A percentile compares a stretch with the other conserved stretches of the same genome.
Evolutionary conservation across 92 coral and sea anemone species (phyloP).

Genomic region (Porites cylindrica): DNA sequence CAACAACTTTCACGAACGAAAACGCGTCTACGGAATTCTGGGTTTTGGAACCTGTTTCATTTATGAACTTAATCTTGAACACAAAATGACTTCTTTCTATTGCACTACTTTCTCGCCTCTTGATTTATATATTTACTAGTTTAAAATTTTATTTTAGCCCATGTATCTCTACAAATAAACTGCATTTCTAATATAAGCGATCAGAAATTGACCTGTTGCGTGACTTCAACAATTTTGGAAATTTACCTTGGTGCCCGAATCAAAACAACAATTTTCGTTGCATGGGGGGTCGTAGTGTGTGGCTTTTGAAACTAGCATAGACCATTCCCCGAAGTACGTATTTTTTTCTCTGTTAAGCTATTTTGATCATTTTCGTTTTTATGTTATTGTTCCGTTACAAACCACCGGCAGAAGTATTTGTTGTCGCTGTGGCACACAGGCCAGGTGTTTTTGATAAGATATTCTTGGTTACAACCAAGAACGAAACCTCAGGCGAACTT

Average conservation of each 20-base stretch:
- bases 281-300: background rate
- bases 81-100: too few species aligned
- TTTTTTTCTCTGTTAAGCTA: background rate
- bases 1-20: too few species aligned
- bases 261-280: background rate
- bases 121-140: too few species aligned
- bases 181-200: too few species aligned
- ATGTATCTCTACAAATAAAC: too few species aligned
- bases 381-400: slow-evolving; percentile 15
- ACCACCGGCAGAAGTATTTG: slow-evolving; percentile 7
- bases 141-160: too few species aligned
- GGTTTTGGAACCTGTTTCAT: too few species aligned
- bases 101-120: too few species aligned
- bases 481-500: background rate
- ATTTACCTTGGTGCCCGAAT: background rate
- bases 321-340: too few species aligned
- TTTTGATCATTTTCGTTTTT: background rate
- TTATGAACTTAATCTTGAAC: too few species aligned
- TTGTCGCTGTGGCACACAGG: background rate
- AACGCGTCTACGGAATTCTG: too few species aligned
- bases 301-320: too few species aligned
- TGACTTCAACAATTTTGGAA: background rate
- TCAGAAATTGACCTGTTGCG: background rate
- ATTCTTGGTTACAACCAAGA: background rate
- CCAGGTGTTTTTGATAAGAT: background rate